Conservation (phyloP, 1,140 invertebrate species). For the Drosophila erecta region DNA sequence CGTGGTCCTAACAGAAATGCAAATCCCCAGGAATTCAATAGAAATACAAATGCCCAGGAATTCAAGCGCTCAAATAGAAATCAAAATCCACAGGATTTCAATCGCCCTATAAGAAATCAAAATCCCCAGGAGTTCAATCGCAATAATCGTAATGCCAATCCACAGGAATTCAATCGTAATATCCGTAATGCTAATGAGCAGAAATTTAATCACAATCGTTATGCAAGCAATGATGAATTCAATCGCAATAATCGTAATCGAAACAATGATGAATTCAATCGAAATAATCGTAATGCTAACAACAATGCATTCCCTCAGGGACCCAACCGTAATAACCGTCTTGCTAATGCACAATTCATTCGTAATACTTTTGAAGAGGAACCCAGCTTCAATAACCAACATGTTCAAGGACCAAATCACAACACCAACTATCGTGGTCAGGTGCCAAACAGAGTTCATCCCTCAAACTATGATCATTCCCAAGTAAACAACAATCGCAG, state of each 20-base stretch:
- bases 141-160: not conserved
- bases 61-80: not conserved
- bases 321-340: not conserved
- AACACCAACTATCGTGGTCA: not conserved
- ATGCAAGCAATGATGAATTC: not conserved
- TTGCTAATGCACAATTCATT: not conserved
- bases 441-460: not conserved
- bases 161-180: not conserved
- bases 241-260: not conserved
- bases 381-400: not conserved
- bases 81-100: not conserved
- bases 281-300: not conserved
- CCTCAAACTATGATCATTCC: not conserved
- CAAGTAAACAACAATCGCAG: constrained; percentile 3
- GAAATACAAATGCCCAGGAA: not conserved
- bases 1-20: not conserved
- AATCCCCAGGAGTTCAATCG: not conserved
- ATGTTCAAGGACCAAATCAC: not conserved
- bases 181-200: not conserved
- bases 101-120: not conserved
- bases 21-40: not conserved
- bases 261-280: not conserved
- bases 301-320: not conserved
- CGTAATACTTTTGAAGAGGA: not conserved
- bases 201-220: not conserved